Conservation (phyloP, 2,113 vertebrate species). For the Rattus rattus region DNA sequence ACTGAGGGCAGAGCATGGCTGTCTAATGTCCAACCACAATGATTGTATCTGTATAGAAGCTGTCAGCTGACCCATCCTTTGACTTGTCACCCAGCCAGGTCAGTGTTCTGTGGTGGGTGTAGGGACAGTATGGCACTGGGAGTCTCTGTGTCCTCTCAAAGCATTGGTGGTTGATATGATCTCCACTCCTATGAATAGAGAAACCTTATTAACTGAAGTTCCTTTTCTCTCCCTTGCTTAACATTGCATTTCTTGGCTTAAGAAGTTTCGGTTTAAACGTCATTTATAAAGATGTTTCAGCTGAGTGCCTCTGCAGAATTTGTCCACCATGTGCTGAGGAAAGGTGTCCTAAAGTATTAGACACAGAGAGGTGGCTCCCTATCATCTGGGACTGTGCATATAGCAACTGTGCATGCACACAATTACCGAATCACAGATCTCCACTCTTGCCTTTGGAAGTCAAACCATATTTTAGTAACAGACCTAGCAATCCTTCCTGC, state of each 20-base stretch:
- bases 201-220: conserved; percentile 28
- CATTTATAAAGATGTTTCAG: neutral
- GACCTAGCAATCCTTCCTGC: conserved; percentile 43
- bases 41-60: neutral
- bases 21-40: neutral
- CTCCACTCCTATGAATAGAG: conserved; percentile 4
- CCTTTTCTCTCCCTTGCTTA: neutral
- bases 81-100: neutral
- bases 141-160: neutral
- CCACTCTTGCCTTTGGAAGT: conserved; percentile 5
- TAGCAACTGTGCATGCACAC: neutral
- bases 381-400: neutral
- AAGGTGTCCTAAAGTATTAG: neutral
- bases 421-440: neutral
- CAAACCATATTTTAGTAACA: conserved; percentile 50
- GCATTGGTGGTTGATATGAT: neutral
- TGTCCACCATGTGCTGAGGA: neutral
- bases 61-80: neutral
- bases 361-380: neutral
- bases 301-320: neutral
- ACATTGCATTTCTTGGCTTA: neutral
- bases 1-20: neutral
- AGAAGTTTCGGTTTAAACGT: neutral
- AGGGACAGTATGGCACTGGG: neutral
- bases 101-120: neutral